These are phyloP conservation scores for Neuroterus valhalla DNA, from an alignment of 1,140 invertebrate genomes.

Conservation along the genomic window DNA sequence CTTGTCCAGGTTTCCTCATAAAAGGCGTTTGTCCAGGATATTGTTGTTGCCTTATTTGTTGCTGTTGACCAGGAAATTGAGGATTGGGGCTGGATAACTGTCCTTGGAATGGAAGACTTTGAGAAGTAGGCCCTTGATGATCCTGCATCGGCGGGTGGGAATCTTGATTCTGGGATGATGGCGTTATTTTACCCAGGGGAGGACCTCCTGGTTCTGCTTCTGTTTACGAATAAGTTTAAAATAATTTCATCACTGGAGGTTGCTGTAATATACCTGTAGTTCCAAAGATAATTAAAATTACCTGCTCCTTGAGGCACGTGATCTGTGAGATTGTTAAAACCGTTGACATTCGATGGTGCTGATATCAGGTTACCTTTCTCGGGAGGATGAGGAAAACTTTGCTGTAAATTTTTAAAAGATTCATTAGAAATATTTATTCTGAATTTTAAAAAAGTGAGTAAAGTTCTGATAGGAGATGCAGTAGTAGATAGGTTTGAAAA, in stretches of 20 bases:
- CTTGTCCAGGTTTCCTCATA: conserved; percentile 44
- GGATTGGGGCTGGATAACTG: conserved; percentile 49
- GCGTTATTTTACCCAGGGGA: conserved; percentile 36
- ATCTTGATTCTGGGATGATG: conserved; percentile 55
- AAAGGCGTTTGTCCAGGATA: conserved; percentile 52
- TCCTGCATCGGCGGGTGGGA: conserved; percentile 48
- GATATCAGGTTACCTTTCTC: conserved; percentile 23
- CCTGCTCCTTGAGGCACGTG: conserved; percentile 41
- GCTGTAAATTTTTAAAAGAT: conserved; percentile 4
- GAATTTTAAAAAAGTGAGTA: neutral
- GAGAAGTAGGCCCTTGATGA: conserved; percentile 50
- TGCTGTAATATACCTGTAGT: too few relatives aligned
- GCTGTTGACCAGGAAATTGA: conserved; percentile 48
- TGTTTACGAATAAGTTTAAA: too few relatives aligned
- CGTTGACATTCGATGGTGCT: conserved; percentile 53
- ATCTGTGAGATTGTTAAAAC: conserved; percentile 52
- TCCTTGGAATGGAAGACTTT: conserved; percentile 54
- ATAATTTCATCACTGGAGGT: too few relatives aligned
- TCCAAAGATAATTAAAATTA: neutral
- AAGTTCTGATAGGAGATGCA: neutral
- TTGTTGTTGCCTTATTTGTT: conserved; percentile 46
- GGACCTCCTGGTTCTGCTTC: conserved; percentile 42
- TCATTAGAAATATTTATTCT: neutral
- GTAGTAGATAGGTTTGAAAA: neutral
- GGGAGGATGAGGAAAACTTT: conserved; percentile 34